A percentile compares a stretch with the other conserved stretches of the same genome.
phyloP scores from a whole-genome alignment of 1,140 invertebrate genomes.

The Harpegnathos saltator region DNA sequence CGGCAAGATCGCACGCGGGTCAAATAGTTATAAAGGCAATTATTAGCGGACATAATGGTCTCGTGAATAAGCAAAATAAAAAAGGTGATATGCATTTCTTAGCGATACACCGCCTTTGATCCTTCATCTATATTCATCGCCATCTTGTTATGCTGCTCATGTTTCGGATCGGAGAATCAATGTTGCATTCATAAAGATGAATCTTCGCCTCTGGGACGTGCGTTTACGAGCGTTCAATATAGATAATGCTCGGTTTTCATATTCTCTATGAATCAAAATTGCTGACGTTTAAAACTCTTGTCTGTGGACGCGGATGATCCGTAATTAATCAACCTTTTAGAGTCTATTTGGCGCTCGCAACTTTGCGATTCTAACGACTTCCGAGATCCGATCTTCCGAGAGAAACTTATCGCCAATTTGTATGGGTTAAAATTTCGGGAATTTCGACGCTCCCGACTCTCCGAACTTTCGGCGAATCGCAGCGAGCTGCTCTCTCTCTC shows the following conservation, averaged over 20 bases:
- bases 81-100: slow-evolving; percentile 7
- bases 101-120: slow-evolving; percentile 22
- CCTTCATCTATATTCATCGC: slow-evolving; percentile 43
- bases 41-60: background rate
- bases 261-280: background rate
- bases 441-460: background rate
- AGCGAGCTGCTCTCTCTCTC: too few species aligned
- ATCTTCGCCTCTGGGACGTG: slow-evolving; percentile 40
- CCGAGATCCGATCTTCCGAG: too few species aligned
- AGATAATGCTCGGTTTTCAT: slow-evolving; percentile 38
- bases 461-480: background rate
- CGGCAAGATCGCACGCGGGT: background rate
- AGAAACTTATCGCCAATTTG: background rate
- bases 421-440: background rate
- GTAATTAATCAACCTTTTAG: background rate
- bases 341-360: background rate
- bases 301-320: background rate
- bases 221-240: slow-evolving; percentile 26
- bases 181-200: slow-evolving; percentile 56
- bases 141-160: slow-evolving; percentile 43
- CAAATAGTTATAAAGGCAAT: background rate
- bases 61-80: background rate
- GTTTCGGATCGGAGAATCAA: slow-evolving; percentile 52
- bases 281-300: background rate
- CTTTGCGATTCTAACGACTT: background rate